These are phyloP conservation scores for Dasysyrphus albostriatus DNA, from an alignment of 2,888 invertebrate genomes.

Conservation along the genomic window DNA sequence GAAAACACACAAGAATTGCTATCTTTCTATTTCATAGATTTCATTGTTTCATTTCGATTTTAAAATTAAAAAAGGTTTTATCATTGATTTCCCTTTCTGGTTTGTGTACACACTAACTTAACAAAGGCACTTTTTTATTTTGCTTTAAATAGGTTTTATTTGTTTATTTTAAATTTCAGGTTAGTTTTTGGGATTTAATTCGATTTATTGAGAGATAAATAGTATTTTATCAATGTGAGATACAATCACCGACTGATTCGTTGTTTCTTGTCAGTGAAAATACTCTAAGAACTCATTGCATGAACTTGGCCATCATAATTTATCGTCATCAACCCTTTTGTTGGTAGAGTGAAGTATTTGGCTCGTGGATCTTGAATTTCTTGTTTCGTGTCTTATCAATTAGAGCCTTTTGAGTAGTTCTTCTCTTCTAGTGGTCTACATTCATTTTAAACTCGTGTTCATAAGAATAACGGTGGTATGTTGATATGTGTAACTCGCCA, in stretches of 20 bases:
- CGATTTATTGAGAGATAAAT: conserved; percentile 4
- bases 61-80: neutral
- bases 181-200: neutral
- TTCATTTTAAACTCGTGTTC: conserved; percentile 57
- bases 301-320: conserved; percentile 31
- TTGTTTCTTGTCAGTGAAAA: conserved; percentile 32
- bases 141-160: neutral
- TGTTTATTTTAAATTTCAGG: neutral
- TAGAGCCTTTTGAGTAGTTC: conserved; percentile 45
- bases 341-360: conserved; percentile 18
- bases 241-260: conserved; percentile 63
- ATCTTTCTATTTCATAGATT: conserved; percentile 7
- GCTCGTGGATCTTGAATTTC: conserved; percentile 14
- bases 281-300: conserved; percentile 40
- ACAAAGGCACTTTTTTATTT: conserved; percentile 28
- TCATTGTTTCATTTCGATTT: conserved; percentile 20
- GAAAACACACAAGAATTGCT: neutral
- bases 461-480: conserved; percentile 60
- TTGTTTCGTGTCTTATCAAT: conserved; percentile 53
- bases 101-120: conserved; percentile 22
- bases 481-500: conserved; percentile 32
- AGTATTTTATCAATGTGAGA: conserved; percentile 66
- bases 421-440: conserved; percentile 51
- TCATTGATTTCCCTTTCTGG: conserved; percentile 25
- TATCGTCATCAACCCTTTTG: conserved; percentile 12